A percentile compares a stretch with the other conserved stretches of the same genome.
These are phyloP conservation scores for Probosciger aterrimus DNA, from an alignment of 2,113 vertebrate genomes.

Conservation along the genomic window DNA sequence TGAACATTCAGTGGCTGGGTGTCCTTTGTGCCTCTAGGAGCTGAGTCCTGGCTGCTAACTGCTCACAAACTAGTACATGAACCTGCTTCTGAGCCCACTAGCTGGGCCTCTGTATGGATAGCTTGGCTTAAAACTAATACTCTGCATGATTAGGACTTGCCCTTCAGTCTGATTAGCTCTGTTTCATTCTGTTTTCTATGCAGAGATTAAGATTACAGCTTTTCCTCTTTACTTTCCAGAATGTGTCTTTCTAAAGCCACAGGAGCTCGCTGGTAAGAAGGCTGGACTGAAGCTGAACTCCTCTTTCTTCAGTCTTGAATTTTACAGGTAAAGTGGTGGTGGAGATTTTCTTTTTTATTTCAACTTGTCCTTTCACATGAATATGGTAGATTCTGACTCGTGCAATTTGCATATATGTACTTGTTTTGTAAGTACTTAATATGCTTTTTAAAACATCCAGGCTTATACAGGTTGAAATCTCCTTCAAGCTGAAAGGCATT, in stretches of 20 bases:
- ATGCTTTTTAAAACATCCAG: slow-evolving; percentile 62
- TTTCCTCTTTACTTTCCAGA: slow-evolving; percentile 67
- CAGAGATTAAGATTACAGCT: not conserved
- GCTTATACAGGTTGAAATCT: slow-evolving; percentile 86
- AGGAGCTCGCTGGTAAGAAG: slow-evolving; percentile 30
- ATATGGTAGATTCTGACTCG: not conserved
- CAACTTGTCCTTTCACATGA: not conserved
- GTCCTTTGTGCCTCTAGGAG: not conserved
- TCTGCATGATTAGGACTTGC: not conserved
- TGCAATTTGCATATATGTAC: not conserved
- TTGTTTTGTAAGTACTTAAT: not conserved
- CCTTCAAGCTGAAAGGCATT: slow-evolving; percentile 89
- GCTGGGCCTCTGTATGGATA: not conserved
- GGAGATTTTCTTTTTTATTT: not conserved
- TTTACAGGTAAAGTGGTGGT: slow-evolving; percentile 82
- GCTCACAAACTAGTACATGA: not conserved
- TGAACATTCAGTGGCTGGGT: not conserved
- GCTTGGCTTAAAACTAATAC: not conserved
- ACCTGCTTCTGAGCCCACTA: not conserved
- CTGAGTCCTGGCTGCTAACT: not conserved
- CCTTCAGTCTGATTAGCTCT: not conserved
- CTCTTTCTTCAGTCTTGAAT: slow-evolving; percentile 89
- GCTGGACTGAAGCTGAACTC: slow-evolving; percentile 79
- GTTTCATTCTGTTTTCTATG: not conserved
- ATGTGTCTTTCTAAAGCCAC: slow-evolving; percentile 80